Evolutionary conservation across 2,888 invertebrate genomes (phyloP).

Genomic region (Acheta domesticus): DNA sequence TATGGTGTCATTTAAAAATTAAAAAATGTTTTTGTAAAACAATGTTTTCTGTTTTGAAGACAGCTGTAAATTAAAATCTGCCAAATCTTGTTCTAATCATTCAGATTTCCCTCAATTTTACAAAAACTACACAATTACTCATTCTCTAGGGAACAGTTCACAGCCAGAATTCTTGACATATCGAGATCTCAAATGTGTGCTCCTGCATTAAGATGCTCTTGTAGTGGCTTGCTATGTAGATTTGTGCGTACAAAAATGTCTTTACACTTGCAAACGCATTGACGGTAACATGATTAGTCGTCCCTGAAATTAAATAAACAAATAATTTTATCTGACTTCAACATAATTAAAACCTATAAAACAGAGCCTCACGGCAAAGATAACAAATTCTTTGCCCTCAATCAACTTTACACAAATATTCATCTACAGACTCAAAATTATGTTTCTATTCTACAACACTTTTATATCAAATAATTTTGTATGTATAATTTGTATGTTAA

Average conservation of each 20-base stretch:
- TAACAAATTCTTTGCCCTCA: background rate
- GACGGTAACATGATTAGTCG: no score
- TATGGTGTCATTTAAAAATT: constrained; percentile 4
- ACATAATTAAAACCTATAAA: background rate
- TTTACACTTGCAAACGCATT: no score
- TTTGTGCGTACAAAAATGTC: background rate
- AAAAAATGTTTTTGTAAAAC: background rate
- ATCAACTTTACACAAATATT: background rate
- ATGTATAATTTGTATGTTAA: background rate
- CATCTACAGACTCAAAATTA: background rate
- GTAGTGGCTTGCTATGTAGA: background rate
- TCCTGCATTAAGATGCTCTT: background rate
- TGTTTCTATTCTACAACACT: background rate
- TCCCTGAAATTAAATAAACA: no score
- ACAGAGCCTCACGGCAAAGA: background rate
- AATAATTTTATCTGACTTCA: no score
- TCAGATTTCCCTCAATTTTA: background rate
- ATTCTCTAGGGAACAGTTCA: background rate
- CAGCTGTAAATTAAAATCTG: background rate
- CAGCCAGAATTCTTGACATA: background rate
- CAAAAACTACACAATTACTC: background rate
- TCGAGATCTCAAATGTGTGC: background rate
- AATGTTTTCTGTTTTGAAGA: background rate
- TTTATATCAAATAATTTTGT: background rate
- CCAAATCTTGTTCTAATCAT: background rate